Conservation (phyloP, 2,888 invertebrate species). For the Dryococelus australis region DNA sequence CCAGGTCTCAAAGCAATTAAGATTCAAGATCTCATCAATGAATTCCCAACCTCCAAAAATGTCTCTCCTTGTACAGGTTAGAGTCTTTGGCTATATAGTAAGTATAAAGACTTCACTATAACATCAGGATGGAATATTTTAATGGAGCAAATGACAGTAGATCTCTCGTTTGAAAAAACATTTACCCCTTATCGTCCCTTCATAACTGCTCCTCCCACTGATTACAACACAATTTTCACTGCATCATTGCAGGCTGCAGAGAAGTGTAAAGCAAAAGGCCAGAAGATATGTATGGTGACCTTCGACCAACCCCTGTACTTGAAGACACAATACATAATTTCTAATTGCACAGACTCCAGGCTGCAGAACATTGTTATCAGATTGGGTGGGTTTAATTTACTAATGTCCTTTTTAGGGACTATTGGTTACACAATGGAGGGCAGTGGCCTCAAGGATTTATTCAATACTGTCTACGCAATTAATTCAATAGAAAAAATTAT, state of each 20-base stretch:
- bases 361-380: conserved; percentile 43
- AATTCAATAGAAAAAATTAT: conserved; percentile 11
- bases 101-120: background rate
- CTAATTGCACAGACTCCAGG: conserved; percentile 40
- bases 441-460: background rate
- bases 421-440: too few species aligned
- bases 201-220: too few species aligned
- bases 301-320: conserved; percentile 53
- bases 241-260: conserved; percentile 44
- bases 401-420: conserved; percentile 43
- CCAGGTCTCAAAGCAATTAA: background rate
- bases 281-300: conserved; percentile 50
- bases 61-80: background rate
- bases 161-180: background rate
- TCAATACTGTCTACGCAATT: background rate
- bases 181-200: background rate
- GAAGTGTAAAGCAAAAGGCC: conserved; percentile 43
- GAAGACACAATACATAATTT: conserved; percentile 53
- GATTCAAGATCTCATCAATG: background rate
- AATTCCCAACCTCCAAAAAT: background rate
- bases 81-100: background rate
- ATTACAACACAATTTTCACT: conserved; percentile 42
- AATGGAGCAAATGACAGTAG: background rate
- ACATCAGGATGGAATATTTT: background rate
- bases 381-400: conserved; percentile 43